Percentiles rank a stretch among this genome's conserved stretches.
These are phyloP conservation scores for Cassiopea xamachana DNA, from an alignment of 30 jellyfish, hydroid and myxozoan genomes.

Conservation along the genomic window DNA sequence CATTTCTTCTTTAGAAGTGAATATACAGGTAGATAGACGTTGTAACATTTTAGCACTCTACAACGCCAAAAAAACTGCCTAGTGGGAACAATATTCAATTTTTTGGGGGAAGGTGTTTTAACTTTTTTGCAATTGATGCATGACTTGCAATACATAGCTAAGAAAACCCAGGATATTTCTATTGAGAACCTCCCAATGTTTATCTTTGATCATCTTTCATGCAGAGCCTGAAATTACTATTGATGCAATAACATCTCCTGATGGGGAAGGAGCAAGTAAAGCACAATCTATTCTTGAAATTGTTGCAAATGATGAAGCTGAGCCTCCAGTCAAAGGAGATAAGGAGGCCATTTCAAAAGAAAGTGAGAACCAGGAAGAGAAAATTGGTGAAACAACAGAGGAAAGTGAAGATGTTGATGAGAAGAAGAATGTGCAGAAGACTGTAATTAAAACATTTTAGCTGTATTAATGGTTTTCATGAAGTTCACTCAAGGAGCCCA, in stretches of 20 bases:
- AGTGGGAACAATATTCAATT: no score
- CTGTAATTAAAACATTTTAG: not conserved
- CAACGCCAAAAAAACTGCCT: no score
- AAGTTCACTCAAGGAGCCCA: no score
- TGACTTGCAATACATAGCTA: not conserved
- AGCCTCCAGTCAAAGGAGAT: constrained; percentile 14
- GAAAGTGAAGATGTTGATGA: constrained; percentile 46
- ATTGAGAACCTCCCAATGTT: not conserved
- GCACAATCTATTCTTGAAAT: constrained; percentile 11
- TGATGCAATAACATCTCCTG: constrained; percentile 50
- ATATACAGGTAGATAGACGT: no score
- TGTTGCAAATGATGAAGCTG: constrained; percentile 29
- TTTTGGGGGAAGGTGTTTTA: no score
- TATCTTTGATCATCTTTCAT: not conserved
- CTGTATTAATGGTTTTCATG: not conserved
- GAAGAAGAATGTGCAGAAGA: constrained; percentile 24
- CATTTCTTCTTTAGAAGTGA: no score
- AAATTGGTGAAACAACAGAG: constrained; percentile 33
- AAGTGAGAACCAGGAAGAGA: constrained; percentile 22
- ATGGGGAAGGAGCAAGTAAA: constrained; percentile 38
- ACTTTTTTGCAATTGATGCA: not conserved
- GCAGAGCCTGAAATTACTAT: constrained; percentile 64
- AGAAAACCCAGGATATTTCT: not conserved
- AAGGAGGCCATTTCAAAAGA: constrained; percentile 17
- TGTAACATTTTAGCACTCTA: no score